phyloP scores from a whole-genome alignment of 2,797 vertebrate genomes.

The Denticeps clupeoides region DNA sequence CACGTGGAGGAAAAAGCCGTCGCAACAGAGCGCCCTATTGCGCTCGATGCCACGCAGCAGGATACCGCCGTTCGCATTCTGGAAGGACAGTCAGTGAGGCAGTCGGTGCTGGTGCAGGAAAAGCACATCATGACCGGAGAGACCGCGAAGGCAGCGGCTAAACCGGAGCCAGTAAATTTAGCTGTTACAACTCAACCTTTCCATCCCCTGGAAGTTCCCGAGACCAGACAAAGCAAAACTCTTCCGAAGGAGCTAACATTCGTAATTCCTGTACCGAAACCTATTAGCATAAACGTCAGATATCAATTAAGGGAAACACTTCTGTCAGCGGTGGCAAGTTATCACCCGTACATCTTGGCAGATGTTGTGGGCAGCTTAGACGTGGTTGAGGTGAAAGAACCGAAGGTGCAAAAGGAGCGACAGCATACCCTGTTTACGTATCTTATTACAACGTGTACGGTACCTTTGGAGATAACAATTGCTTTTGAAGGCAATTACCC shows the following conservation, averaged over 20 bases:
- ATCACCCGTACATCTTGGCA: constrained; percentile 53
- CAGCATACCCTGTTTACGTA: constrained; percentile 46
- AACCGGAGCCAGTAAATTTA: constrained; percentile 29
- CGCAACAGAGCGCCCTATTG: constrained; percentile 49
- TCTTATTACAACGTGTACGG: constrained; percentile 46
- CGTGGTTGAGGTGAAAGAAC: constrained; percentile 46
- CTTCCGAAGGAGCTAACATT: constrained; percentile 51
- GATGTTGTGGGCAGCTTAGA: constrained; percentile 51
- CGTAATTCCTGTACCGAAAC: constrained; percentile 32
- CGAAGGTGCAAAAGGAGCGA: constrained; percentile 47
- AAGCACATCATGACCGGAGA: constrained; percentile 60
- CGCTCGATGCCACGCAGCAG: constrained; percentile 57
- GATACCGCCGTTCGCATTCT: constrained; percentile 63
- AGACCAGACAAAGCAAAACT: constrained; percentile 41
- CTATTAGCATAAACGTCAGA: constrained; percentile 42
- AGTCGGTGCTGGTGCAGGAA: constrained; percentile 64
- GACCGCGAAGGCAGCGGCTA: constrained; percentile 27
- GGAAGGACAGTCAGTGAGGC: constrained; percentile 64
- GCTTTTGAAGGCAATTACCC: constrained; percentile 50
- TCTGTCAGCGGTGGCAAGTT: constrained; percentile 47
- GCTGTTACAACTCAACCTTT: constrained; percentile 44
- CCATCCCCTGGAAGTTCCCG: constrained; percentile 33
- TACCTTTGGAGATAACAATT: constrained; percentile 52
- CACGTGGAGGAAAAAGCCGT: constrained; percentile 51
- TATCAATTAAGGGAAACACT: constrained; percentile 51